Conservation (phyloP, 2,888 invertebrate genomes). For the Hypercompe scribonia region DNA sequence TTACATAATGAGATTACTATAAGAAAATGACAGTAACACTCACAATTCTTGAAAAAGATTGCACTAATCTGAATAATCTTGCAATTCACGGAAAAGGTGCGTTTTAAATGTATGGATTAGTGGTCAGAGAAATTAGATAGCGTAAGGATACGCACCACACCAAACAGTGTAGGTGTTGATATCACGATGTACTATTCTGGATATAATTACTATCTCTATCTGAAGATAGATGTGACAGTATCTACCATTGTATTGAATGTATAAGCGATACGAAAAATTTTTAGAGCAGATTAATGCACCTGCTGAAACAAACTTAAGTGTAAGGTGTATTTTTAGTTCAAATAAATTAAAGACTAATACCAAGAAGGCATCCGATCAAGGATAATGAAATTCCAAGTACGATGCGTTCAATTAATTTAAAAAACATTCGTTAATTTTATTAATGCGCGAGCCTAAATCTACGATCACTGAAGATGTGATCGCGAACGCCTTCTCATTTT, state of each 20-base stretch:
- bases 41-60: too few species aligned
- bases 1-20: too few species aligned
- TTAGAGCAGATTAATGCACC: slow-evolving; percentile 32
- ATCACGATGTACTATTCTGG: background rate
- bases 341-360: slow-evolving; percentile 58
- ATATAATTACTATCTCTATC: background rate
- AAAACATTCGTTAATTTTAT: slow-evolving; percentile 85
- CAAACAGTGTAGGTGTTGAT: background rate
- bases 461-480: slow-evolving; percentile 81
- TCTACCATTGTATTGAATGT: background rate
- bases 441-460: slow-evolving; percentile 82
- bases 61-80: too few species aligned
- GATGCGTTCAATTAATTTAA: slow-evolving; percentile 83
- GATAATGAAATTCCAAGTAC: slow-evolving; percentile 78
- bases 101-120: too few species aligned
- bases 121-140: too few species aligned
- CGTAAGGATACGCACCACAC: too few species aligned
- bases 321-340: slow-evolving; percentile 36
- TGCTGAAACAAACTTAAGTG: slow-evolving; percentile 35
- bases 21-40: too few species aligned
- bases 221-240: background rate
- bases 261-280: background rate
- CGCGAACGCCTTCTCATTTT: slow-evolving; percentile 83
- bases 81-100: background rate
- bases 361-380: slow-evolving; percentile 68